These are phyloP conservation scores for Bradypus variegatus DNA, from an alignment of 2,797 vertebrate genomes.

Conservation along the genomic window DNA sequence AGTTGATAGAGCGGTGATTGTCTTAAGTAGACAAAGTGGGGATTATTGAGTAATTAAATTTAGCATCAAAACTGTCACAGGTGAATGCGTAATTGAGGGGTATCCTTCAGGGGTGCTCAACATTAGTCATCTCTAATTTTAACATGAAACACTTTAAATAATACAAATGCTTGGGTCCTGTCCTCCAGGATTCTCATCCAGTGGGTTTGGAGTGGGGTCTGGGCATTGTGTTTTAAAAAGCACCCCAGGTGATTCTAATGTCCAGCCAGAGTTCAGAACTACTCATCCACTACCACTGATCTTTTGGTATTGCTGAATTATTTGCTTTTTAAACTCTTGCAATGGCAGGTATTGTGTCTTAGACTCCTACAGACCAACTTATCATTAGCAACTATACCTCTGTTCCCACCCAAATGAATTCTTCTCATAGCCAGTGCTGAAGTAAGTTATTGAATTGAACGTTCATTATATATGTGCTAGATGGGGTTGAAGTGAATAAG, in stretches of 20 bases:
- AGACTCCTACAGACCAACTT: not conserved
- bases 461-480: not conserved
- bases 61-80: constrained; percentile 56
- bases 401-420: not conserved
- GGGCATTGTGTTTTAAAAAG: not conserved
- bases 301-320: not conserved
- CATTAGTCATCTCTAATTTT: constrained; percentile 21
- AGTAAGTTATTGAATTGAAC: constrained; percentile 11
- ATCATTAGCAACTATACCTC: not conserved
- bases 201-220: not conserved
- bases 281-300: not conserved
- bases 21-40: constrained; percentile 38
- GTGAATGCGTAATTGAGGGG: constrained; percentile 28
- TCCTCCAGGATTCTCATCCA: not conserved
- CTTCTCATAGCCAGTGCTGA: not conserved
- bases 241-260: not conserved
- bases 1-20: constrained; percentile 31
- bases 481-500: not conserved
- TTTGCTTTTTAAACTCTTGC: constrained; percentile 6
- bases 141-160: constrained; percentile 34
- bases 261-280: not conserved
- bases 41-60: constrained; percentile 52
- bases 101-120: constrained; percentile 11
- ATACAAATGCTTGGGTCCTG: not conserved
- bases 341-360: not conserved